These are phyloP conservation scores for Acrocephalus arundinaceus DNA, from an alignment of 2,113 vertebrate species.

Conservation along the genomic window DNA sequence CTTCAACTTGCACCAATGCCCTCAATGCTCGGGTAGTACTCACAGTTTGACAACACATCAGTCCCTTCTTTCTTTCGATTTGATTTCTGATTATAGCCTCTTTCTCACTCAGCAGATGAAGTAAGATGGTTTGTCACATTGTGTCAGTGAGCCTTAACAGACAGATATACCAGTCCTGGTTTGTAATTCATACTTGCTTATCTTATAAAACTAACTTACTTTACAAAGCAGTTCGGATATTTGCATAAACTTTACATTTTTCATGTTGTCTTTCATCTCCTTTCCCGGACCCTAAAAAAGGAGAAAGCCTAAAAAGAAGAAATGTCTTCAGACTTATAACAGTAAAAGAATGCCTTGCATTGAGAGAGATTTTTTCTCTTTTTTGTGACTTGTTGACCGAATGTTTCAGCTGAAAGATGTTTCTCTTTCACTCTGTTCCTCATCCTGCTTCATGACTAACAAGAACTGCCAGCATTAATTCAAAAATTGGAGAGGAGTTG, in stretches of 20 bases:
- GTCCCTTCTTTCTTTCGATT: not conserved
- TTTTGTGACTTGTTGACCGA: not conserved
- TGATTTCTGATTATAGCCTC: not conserved
- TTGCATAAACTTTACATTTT: not conserved
- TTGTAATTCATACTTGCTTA: not conserved
- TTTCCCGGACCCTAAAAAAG: not conserved
- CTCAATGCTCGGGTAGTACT: accelerated
- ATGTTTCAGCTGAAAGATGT: not conserved
- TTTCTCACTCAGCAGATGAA: not conserved
- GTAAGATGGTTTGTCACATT: not conserved
- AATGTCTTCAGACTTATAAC: not conserved
- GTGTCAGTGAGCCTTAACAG: not conserved
- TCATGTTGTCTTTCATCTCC: not conserved
- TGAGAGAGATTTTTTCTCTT: not conserved
- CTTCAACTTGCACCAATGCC: not conserved
- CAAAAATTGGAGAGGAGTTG: not conserved
- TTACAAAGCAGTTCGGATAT: not conserved
- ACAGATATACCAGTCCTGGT: not conserved
- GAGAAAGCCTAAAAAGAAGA: not conserved
- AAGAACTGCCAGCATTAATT: constrained; percentile 8
- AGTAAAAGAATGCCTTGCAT: not conserved
- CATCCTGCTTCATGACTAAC: not conserved
- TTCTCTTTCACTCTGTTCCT: not conserved
- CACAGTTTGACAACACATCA: not conserved
- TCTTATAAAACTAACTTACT: not conserved